Conservation (phyloP, 2,888 invertebrate species). For the Salpingus planirostris region DNA sequence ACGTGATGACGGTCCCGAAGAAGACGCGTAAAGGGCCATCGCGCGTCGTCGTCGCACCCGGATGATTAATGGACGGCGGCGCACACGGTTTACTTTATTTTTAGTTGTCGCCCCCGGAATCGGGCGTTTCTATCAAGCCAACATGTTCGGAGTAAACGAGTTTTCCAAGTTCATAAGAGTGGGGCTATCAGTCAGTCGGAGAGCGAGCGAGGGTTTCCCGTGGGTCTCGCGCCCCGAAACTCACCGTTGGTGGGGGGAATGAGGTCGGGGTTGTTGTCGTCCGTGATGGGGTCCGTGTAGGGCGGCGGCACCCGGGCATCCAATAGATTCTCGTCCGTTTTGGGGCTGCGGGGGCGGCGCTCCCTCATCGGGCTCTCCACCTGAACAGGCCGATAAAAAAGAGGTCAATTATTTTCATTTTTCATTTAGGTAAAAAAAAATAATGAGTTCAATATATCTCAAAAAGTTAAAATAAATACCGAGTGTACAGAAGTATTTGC, state of each 20-base stretch:
- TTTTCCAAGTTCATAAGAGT: constrained; percentile 12
- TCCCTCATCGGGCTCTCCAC: constrained; percentile 37
- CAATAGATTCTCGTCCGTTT: constrained; percentile 33
- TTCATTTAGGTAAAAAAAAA: too few species aligned
- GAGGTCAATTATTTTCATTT: too few species aligned
- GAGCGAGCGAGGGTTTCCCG: neutral
- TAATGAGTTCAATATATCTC: too few species aligned
- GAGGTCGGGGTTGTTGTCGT: constrained; percentile 42
- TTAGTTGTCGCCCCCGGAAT: constrained; percentile 10
- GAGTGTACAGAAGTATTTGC: too few species aligned
- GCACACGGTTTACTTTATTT: constrained; percentile 7
- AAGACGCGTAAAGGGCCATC: too few species aligned
- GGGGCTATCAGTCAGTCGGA: constrained; percentile 10
- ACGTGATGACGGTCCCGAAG: too few species aligned
- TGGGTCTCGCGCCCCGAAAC: constrained; percentile 7
- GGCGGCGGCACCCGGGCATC: constrained; percentile 35
- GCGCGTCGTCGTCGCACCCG: too few species aligned
- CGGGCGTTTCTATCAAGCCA: neutral
- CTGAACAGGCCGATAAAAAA: too few species aligned
- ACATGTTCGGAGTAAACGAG: constrained; percentile 11
- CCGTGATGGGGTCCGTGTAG: constrained; percentile 35
- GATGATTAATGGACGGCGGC: constrained; percentile 1
- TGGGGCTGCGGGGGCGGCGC: constrained; percentile 30
- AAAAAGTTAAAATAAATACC: too few species aligned
- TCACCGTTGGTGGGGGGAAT: constrained; percentile 41